Evolutionary conservation across 2,113 vertebrate species (phyloP).

Genomic region (Oncorhynchus nerka): DNA sequence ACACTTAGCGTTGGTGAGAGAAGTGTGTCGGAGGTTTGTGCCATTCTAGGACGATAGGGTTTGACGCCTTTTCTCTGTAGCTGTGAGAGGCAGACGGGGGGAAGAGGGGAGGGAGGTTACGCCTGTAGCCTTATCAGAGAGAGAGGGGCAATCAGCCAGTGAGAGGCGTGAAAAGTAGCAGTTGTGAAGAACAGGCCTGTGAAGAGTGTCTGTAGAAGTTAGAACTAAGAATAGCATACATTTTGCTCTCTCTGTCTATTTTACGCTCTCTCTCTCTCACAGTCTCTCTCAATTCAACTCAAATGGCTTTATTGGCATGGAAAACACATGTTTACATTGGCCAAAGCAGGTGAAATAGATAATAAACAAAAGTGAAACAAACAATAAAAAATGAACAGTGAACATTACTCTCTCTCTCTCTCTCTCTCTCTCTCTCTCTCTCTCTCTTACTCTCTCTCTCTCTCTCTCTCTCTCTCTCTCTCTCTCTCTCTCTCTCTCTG

Average conservation of each 20-base stretch:
- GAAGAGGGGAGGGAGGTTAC: background rate
- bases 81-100: background rate
- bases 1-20: background rate
- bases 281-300: background rate
- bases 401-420: background rate
- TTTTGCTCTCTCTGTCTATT: background rate
- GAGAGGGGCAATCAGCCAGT: background rate
- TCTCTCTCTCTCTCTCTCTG: background rate
- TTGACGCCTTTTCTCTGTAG: background rate
- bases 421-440: background rate
- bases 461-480: background rate
- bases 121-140: background rate
- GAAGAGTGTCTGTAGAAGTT: background rate
- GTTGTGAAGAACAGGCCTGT: background rate
- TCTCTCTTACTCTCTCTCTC: too few relatives aligned
- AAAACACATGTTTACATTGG: too few relatives aligned
- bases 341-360: too few relatives aligned
- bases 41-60: background rate
- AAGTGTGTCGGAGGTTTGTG: background rate
- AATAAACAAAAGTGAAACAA: too few relatives aligned
- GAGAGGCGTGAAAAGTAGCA: background rate
- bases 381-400: too few relatives aligned
- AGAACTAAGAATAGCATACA: background rate
- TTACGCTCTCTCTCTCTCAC: background rate
- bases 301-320: too few relatives aligned